phyloP scores from a whole-genome alignment of 2,888 invertebrate genomes.

The Eristalis tenax region DNA sequence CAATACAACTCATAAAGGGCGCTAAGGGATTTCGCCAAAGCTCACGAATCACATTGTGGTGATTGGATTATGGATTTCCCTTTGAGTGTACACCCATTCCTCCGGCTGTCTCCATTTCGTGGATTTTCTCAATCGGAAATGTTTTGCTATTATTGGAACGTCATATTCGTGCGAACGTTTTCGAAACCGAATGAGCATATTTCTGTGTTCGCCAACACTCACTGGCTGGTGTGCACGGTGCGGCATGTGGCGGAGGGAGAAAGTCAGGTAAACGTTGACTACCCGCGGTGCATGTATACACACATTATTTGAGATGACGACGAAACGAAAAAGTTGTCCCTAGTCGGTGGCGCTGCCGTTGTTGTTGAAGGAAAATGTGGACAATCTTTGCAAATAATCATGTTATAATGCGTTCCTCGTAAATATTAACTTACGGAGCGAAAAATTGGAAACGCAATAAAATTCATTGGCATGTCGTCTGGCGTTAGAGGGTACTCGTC shows the following conservation, averaged over 20 bases:
- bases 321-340: too few species aligned
- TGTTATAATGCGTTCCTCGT: background rate
- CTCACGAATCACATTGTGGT: background rate
- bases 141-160: conserved; percentile 43
- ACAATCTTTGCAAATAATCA: background rate
- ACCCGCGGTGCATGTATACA: background rate
- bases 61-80: conserved; percentile 12
- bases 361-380: background rate
- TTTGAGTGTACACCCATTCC: conserved; percentile 25
- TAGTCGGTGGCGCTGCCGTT: background rate
- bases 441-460: background rate
- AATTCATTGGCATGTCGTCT: background rate
- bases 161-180: conserved; percentile 49
- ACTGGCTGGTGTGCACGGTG: background rate
- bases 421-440: background rate
- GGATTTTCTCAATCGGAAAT: conserved; percentile 55
- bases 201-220: background rate
- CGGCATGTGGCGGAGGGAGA: background rate
- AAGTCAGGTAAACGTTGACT: background rate
- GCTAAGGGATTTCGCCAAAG: background rate
- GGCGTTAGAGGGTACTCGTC: background rate
- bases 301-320: background rate
- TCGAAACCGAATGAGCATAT: conserved; percentile 23
- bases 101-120: conserved; percentile 37
- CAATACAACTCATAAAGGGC: background rate